These are phyloP conservation scores for Hippolais icterina DNA, from an alignment of 2,113 vertebrate species.

Conservation along the genomic window DNA sequence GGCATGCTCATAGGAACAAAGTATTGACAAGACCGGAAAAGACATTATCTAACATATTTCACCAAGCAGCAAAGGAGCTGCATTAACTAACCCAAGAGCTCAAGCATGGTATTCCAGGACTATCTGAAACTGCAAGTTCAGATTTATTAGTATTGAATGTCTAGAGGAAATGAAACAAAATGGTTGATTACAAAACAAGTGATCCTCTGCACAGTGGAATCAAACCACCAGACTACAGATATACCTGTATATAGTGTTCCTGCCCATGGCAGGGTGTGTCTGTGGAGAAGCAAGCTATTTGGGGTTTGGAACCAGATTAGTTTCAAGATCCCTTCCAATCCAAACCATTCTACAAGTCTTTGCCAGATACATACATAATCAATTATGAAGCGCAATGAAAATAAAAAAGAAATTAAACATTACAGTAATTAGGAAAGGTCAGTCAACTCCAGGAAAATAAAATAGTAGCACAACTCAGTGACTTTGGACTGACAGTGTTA, in stretches of 20 bases:
- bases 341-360: background rate
- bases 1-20: background rate
- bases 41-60: background rate
- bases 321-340: background rate
- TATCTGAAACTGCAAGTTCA: background rate
- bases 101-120: background rate
- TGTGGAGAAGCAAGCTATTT: too few relatives aligned
- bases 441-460: background rate
- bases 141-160: background rate
- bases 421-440: background rate
- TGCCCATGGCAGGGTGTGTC: background rate
- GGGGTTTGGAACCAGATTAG: background rate
- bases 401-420: fast-evolving
- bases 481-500: background rate
- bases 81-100: background rate
- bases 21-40: background rate
- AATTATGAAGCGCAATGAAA: background rate
- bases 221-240: background rate
- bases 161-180: background rate
- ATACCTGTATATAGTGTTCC: too few relatives aligned
- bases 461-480: fast-evolving
- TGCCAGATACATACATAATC: background rate
- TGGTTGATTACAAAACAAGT: background rate
- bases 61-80: background rate
- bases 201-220: background rate